Conservation (phyloP, 2,113 vertebrate species). For the Platichthys flesus region DNA sequence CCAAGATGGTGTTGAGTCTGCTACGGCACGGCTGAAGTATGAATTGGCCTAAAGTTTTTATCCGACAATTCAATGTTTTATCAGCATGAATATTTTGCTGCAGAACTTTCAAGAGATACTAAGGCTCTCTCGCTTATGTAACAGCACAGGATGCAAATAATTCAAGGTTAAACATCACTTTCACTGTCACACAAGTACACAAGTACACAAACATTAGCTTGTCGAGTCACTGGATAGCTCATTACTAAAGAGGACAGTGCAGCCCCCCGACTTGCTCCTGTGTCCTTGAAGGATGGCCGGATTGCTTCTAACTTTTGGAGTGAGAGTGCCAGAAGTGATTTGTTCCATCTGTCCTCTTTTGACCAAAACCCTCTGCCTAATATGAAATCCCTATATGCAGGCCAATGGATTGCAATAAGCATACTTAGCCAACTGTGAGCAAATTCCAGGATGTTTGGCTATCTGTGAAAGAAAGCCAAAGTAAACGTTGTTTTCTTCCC, state of each 20-base stretch:
- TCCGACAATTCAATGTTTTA: neutral
- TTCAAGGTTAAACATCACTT: constrained; percentile 18
- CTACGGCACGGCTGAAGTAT: too few species aligned
- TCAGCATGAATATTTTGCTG: neutral
- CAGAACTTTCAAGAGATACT: neutral
- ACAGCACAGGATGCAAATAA: constrained; percentile 2
- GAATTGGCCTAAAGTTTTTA: neutral
- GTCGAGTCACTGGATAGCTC: constrained; percentile 23
- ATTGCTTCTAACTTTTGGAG: constrained; percentile 55
- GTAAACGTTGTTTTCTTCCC: constrained; percentile 49
- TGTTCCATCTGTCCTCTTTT: constrained; percentile 67
- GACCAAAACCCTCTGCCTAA: constrained; percentile 61
- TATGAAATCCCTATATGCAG: constrained; percentile 61
- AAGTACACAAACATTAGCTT: constrained; percentile 1
- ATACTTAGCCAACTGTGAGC: constrained; percentile 56
- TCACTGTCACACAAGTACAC: constrained; percentile 1
- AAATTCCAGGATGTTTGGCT: constrained; percentile 54
- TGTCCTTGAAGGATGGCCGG: constrained; percentile 52
- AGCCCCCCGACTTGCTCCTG: constrained; percentile 32
- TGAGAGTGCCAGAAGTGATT: constrained; percentile 56
- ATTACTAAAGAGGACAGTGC: constrained; percentile 28
- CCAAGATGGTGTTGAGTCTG: too few species aligned
- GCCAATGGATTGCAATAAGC: constrained; percentile 62
- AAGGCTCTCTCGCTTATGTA: neutral
- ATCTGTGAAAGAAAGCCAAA: constrained; percentile 45